Conservation (phyloP, 2,113 vertebrate genomes). For the Malurus alboscapulatus region DNA sequence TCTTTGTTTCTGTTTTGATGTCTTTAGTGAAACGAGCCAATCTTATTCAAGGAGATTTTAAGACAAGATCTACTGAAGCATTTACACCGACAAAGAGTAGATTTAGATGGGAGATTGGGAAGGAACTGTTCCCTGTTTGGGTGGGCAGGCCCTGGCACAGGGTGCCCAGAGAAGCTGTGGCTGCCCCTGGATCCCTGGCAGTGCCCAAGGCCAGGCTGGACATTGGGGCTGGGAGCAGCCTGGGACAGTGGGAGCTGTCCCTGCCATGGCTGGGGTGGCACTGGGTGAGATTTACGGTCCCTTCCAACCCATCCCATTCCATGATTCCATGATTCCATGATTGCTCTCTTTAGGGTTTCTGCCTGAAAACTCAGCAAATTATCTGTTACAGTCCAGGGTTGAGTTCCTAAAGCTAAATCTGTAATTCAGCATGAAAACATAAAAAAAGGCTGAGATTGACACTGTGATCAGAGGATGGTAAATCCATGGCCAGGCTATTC, state of each 20-base stretch:
- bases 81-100: not conserved
- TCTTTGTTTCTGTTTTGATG: not conserved
- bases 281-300: not conserved
- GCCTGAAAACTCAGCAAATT: no score
- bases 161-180: not conserved
- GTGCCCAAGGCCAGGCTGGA: not conserved
- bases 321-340: not conserved
- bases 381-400: no score
- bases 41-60: not conserved
- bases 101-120: fast-evolving
- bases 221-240: not conserved
- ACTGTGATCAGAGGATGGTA: not conserved
- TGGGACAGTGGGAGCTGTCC: not conserved
- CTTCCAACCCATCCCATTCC: not conserved
- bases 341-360: no score
- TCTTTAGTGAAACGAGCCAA: not conserved
- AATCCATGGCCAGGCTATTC: not conserved
- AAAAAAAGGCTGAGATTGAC: not conserved
- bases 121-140: not conserved
- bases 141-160: not conserved
- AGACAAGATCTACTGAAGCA: not conserved
- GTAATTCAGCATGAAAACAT: not conserved
- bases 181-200: not conserved
- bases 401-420: not conserved
- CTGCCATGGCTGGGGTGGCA: not conserved